These are phyloP conservation scores for Cottus gobio DNA, from an alignment of 2,113 vertebrate genomes.

Conservation along the genomic window DNA sequence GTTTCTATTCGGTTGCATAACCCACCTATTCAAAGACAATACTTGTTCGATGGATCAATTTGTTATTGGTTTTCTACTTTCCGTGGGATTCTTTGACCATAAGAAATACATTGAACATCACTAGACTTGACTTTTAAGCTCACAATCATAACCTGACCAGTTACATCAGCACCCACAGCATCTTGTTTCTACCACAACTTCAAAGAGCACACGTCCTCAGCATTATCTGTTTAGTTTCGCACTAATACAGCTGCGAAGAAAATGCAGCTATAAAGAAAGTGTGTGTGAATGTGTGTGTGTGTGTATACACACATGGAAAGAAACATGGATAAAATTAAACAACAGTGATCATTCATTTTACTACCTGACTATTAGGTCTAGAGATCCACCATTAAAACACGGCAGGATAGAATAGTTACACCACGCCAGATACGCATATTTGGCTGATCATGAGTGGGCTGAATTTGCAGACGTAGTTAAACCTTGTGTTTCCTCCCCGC, in stretches of 20 bases:
- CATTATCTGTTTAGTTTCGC: slow-evolving; percentile 55
- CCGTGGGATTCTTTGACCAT: too few species aligned
- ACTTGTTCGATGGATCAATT: neutral
- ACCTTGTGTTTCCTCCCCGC: slow-evolving; percentile 49
- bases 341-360: neutral
- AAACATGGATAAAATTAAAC: neutral
- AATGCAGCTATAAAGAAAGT: neutral
- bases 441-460: slow-evolving; percentile 32
- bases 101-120: neutral
- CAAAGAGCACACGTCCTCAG: slow-evolving; percentile 32
- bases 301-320: too few species aligned
- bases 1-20: neutral
- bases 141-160: slow-evolving; percentile 13
- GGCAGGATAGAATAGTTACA: neutral
- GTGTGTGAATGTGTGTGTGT: neutral
- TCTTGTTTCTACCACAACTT: slow-evolving; percentile 54
- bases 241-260: slow-evolving; percentile 42
- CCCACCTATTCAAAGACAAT: neutral
- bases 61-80: neutral
- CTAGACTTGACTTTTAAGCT: neutral
- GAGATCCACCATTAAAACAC: neutral
- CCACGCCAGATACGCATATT: slow-evolving; percentile 20
- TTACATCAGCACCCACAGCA: slow-evolving; percentile 50
- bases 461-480: slow-evolving; percentile 25
- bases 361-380: neutral